A percentile compares a stretch with the other conserved stretches of the same genome.
phyloP scores from a whole-genome alignment of 2,113 vertebrate species.

The Calonectris borealis region DNA sequence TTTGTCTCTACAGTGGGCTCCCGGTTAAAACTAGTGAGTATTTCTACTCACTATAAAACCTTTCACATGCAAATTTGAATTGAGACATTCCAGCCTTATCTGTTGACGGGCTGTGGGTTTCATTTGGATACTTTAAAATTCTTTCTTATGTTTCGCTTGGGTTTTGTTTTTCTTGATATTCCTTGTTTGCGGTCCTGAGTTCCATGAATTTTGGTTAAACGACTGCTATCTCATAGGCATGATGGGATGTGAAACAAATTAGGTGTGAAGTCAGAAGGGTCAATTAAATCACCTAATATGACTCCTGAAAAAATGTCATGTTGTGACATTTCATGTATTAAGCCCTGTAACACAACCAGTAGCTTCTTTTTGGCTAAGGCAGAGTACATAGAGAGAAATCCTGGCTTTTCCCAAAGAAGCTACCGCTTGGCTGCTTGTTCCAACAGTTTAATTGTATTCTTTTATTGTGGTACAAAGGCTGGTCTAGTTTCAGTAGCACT shows the following conservation, averaged over 20 bases:
- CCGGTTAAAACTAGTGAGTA: background rate
- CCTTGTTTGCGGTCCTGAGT: background rate
- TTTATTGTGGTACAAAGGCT: background rate
- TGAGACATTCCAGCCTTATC: too few relatives aligned
- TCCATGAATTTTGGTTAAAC: background rate
- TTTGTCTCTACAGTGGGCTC: background rate
- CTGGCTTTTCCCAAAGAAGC: background rate
- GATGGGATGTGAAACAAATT: background rate
- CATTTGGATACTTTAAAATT: background rate
- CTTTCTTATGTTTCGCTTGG: background rate
- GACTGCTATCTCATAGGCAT: rapidly evolving
- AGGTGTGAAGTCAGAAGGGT: background rate
- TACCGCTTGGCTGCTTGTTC: background rate
- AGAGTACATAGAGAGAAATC: background rate
- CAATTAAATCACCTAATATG: background rate
- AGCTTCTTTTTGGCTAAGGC: background rate
- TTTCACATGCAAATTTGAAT: background rate
- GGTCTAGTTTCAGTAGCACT: background rate
- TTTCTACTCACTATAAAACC: background rate
- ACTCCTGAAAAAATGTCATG: background rate
- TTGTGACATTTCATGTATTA: background rate
- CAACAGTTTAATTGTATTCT: rapidly evolving
- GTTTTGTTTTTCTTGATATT: rapidly evolving
- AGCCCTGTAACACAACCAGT: background rate
- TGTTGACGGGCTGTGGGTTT: rapidly evolving